These are phyloP conservation scores for Heliothis peltigera DNA, from an alignment of 2,888 invertebrate species.

Conservation along the genomic window DNA sequence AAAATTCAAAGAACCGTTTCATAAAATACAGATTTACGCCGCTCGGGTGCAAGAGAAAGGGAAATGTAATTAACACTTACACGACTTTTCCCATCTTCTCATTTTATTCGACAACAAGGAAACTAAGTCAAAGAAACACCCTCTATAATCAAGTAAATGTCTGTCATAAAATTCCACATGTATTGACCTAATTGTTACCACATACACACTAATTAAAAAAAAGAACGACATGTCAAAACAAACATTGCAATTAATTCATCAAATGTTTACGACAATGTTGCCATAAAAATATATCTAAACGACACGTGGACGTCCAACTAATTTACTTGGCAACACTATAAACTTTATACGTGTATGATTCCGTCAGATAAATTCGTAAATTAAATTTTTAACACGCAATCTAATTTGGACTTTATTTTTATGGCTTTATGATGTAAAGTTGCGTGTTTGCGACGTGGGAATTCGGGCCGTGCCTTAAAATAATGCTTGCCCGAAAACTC, in stretches of 20 bases:
- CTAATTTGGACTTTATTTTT: slow-evolving; percentile 67
- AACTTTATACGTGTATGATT: slow-evolving; percentile 87
- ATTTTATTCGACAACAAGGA: slow-evolving; percentile 45
- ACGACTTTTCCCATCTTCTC: slow-evolving; percentile 35
- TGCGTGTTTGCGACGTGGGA: slow-evolving; percentile 56
- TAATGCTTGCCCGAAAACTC: slow-evolving; percentile 77
- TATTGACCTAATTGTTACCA: slow-evolving; percentile 37
- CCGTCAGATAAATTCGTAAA: slow-evolving; percentile 88
- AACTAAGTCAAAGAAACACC: slow-evolving; percentile 18
- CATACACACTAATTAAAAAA: slow-evolving; percentile 47
- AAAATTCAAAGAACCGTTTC: slow-evolving; percentile 47
- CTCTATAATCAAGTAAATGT: slow-evolving; percentile 25
- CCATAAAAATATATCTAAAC: slow-evolving; percentile 66
- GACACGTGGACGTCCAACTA: slow-evolving; percentile 71
- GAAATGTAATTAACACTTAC: slow-evolving; percentile 56
- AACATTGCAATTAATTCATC: slow-evolving; percentile 64
- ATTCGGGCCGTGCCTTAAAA: slow-evolving; percentile 81
- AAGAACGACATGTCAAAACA: slow-evolving; percentile 59
- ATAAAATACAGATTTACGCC: slow-evolving; percentile 65
- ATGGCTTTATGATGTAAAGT: slow-evolving; percentile 65
- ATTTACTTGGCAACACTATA: slow-evolving; percentile 83
- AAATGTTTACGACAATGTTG: slow-evolving; percentile 65
- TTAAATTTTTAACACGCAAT: slow-evolving; percentile 75
- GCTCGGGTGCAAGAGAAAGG: slow-evolving; percentile 57
- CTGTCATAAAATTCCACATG: slow-evolving; percentile 32